Conservation (phyloP, 2,888 invertebrate genomes). For the Sialis lutaria region DNA sequence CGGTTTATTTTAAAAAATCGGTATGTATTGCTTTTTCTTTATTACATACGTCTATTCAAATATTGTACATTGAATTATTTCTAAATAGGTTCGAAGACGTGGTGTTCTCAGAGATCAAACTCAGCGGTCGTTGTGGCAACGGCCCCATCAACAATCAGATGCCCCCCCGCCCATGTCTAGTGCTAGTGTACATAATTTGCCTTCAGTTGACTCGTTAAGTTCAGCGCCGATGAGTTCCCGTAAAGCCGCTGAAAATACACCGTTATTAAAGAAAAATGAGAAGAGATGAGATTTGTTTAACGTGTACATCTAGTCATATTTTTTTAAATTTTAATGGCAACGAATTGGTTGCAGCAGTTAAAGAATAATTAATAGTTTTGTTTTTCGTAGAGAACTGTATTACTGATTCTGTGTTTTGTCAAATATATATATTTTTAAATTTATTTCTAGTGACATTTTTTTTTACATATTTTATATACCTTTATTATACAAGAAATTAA, state of each 20-base stretch:
- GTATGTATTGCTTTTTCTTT: too few species aligned
- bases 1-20: too few species aligned
- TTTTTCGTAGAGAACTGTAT: too few species aligned
- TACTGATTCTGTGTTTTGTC: too few species aligned
- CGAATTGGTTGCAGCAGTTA: too few species aligned
- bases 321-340: too few species aligned
- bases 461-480: too few species aligned
- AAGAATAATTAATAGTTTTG: too few species aligned
- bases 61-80: background rate
- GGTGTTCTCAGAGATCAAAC: constrained; percentile 1
- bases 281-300: background rate
- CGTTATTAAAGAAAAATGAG: background rate
- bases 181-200: background rate
- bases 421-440: too few species aligned
- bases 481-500: too few species aligned
- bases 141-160: background rate
- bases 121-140: constrained; percentile 2
- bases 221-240: background rate
- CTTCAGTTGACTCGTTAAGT: background rate
- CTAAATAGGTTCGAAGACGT: constrained; percentile 1
- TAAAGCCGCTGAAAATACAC: background rate
- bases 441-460: too few species aligned
- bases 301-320: background rate
- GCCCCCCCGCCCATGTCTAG: background rate
- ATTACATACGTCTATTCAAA: too few species aligned